Conservation (phyloP, 2,797 vertebrate species). For the Hephaestus fuliginosus region DNA sequence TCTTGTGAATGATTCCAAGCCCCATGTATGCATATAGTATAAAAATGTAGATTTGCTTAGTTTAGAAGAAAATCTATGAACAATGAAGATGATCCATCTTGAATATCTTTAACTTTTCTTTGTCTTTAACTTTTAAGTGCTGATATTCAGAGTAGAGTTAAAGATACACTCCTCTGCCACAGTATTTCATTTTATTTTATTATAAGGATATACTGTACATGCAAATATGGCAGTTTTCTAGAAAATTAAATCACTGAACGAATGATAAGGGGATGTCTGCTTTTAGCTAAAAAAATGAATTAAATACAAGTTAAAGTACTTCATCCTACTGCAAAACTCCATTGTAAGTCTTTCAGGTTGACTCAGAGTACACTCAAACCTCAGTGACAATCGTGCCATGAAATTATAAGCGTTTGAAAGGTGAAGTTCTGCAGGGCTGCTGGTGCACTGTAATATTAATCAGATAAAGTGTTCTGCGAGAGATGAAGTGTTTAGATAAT, state of each 20-base stretch:
- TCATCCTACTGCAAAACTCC: conserved; percentile 3
- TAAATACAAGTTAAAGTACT: not conserved
- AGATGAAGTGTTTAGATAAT: conserved; percentile 47
- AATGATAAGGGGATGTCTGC: not conserved
- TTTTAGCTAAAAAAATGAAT: not conserved
- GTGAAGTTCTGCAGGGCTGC: conserved; percentile 1
- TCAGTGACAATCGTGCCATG: not conserved
- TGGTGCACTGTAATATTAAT: conserved; percentile 42
- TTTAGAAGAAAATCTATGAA: not conserved
- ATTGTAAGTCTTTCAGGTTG: conserved; percentile 8
- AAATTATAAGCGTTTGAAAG: conserved; percentile 18
- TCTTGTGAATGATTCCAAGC: not conserved
- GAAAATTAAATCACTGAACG: not conserved
- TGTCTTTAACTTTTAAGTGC: not conserved
- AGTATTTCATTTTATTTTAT: conserved; percentile 4
- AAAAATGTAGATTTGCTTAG: not conserved
- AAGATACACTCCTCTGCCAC: not conserved
- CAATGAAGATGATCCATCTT: not conserved
- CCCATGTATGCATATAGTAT: not conserved
- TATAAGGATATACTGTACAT: not conserved
- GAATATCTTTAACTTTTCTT: no score
- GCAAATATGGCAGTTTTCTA: not conserved
- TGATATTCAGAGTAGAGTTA: not conserved
- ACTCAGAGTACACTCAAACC: not conserved
- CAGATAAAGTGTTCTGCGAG: conserved; percentile 58